Conservation (phyloP, 2,888 invertebrate genomes). For the Amphipoea oculea region DNA sequence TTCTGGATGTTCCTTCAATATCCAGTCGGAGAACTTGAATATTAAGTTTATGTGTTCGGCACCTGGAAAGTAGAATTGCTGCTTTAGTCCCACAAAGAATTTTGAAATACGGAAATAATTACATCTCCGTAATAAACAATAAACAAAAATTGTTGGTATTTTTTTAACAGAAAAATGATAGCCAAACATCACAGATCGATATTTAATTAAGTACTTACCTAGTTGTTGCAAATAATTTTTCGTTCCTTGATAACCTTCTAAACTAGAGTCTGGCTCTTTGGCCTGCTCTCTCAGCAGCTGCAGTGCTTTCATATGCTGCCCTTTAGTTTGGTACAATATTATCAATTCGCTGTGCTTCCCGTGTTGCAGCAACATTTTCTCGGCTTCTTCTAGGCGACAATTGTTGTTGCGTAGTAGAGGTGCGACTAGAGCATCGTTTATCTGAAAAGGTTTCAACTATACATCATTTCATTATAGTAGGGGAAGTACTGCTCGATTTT, state of each 20-base stretch:
- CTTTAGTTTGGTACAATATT: slow-evolving; percentile 98
- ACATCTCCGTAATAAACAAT: neutral
- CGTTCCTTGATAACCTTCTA: slow-evolving; percentile 95
- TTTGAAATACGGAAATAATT: neutral
- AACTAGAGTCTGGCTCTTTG: slow-evolving; percentile 93
- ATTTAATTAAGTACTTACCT: slow-evolving; percentile 84
- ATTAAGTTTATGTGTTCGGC: slow-evolving; percentile 95
- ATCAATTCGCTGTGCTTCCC: slow-evolving; percentile 98
- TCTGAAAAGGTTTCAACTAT: slow-evolving; percentile 87
- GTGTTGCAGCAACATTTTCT: slow-evolving; percentile 95
- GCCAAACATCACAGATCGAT: neutral
- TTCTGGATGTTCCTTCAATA: slow-evolving; percentile 95
- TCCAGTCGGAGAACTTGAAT: slow-evolving; percentile 98
- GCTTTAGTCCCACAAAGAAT: neutral
- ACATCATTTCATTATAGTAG: neutral
- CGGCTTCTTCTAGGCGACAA: slow-evolving; percentile 98
- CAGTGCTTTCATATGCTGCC: slow-evolving; percentile 97
- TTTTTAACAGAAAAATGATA: neutral
- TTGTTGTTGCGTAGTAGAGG: slow-evolving; percentile 97
- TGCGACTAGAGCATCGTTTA: slow-evolving; percentile 98
- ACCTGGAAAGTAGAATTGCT: slow-evolving; percentile 83
- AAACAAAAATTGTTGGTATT: neutral
- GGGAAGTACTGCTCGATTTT: neutral
- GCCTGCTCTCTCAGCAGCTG: slow-evolving; percentile 95
- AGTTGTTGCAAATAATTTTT: slow-evolving; percentile 97